These are phyloP conservation scores for Pocillopora meandrina DNA, from an alignment of 92 coral and sea anemone species.

Conservation along the genomic window DNA sequence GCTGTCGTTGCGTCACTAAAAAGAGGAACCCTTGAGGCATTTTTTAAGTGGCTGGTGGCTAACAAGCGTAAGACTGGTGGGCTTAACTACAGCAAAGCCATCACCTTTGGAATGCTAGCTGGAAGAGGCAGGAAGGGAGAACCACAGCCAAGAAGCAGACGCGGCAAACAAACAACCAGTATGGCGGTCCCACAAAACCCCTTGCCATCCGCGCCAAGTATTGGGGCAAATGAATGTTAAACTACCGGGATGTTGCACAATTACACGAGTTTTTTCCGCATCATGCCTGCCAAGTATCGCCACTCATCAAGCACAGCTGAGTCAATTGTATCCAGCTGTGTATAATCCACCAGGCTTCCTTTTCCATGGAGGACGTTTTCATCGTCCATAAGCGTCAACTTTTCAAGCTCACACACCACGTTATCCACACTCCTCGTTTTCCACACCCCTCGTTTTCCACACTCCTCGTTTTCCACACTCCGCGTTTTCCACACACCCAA, in stretches of 20 bases:
- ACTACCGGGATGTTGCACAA: constrained; percentile 6
- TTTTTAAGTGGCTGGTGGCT: not conserved
- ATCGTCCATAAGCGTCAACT: no score
- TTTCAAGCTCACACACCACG: no score
- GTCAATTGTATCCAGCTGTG: constrained; percentile 40
- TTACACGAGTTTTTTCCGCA: constrained; percentile 26
- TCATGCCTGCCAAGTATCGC: constrained; percentile 4
- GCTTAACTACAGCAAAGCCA: no score
- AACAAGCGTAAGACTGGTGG: no score
- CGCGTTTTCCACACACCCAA: no score
- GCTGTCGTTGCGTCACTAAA: no score
- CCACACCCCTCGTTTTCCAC: no score
- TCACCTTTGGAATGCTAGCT: no score
- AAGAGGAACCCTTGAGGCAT: no score
- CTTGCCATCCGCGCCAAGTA: not conserved
- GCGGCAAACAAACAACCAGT: constrained; percentile 15
- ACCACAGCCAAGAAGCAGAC: constrained; percentile 21
- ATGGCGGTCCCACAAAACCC: constrained; percentile 6
- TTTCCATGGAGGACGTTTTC: constrained; percentile 13
- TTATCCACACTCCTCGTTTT: no score
- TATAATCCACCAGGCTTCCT: constrained; percentile 37
- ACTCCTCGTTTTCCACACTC: no score
- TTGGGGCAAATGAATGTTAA: constrained; percentile 8
- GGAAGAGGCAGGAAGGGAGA: constrained; percentile 16
- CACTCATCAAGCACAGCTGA: constrained; percentile 16